Percentiles rank a stretch among this genome's conserved stretches.
Evolutionary conservation across 1,140 invertebrate species (phyloP).

Genomic region (Drosophila kanapiae): DNA sequence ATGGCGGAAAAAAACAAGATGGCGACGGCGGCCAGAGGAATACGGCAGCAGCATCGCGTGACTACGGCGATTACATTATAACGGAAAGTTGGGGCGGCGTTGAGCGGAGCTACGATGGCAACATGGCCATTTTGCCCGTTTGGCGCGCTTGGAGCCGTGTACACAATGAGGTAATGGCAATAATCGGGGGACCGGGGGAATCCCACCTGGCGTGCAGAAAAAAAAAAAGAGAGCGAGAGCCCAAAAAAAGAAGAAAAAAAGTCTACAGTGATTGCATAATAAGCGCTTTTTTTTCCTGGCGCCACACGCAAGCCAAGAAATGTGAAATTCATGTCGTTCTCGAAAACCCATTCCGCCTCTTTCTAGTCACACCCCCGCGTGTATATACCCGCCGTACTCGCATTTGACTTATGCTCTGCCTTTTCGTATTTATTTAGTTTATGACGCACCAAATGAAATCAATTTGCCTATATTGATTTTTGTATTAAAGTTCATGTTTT

Average conservation of each 20-base stretch:
- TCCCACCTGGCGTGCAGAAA: slow-evolving; percentile 72
- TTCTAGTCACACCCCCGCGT: slow-evolving; percentile 11
- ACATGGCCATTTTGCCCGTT: slow-evolving; percentile 84
- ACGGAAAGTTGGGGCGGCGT: slow-evolving; percentile 84
- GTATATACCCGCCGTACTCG: slow-evolving; percentile 11
- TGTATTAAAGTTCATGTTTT: slow-evolving; percentile 66
- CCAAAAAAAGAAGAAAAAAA: slow-evolving; percentile 38
- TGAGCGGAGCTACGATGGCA: slow-evolving; percentile 83
- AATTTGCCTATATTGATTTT: slow-evolving; percentile 78
- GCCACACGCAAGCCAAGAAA: slow-evolving; percentile 77
- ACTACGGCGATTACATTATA: slow-evolving; percentile 85
- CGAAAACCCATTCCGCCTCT: slow-evolving; percentile 16
- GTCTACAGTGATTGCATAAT: slow-evolving; percentile 82
- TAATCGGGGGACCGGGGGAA: slow-evolving; percentile 21
- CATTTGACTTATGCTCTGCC: slow-evolving; percentile 57
- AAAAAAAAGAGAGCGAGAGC: slow-evolving; percentile 39
- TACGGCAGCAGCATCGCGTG: slow-evolving; percentile 74
- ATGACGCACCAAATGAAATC: slow-evolving; percentile 68
- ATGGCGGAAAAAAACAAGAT: slow-evolving; percentile 68
- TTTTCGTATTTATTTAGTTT: slow-evolving; percentile 39
- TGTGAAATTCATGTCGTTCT: slow-evolving; percentile 69
- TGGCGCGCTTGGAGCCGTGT: slow-evolving; percentile 84
- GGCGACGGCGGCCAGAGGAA: slow-evolving; percentile 56
- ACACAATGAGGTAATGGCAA: slow-evolving; percentile 84
- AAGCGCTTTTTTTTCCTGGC: slow-evolving; percentile 74